These are phyloP conservation scores for Palloptera scutellata DNA, from an alignment of 2,888 invertebrate genomes.

Conservation along the genomic window DNA sequence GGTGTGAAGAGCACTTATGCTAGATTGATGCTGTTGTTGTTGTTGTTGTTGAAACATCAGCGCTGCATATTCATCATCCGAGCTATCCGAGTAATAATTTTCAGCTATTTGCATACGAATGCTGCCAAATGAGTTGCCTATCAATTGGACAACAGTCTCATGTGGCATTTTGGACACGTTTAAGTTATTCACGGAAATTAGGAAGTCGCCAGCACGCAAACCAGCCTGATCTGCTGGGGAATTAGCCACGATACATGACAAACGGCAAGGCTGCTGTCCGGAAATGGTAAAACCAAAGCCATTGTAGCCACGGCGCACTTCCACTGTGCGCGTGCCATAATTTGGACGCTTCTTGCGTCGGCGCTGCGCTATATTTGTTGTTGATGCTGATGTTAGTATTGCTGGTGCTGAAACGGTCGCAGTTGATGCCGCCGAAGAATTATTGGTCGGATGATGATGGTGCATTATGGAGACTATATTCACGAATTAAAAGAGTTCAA, in stretches of 20 bases:
- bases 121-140: constrained; percentile 85
- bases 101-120: constrained; percentile 87
- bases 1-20: constrained; percentile 30
- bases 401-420: constrained; percentile 29
- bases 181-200: constrained; percentile 89
- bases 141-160: constrained; percentile 90
- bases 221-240: constrained; percentile 93
- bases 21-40: too few relatives aligned
- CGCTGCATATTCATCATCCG: constrained; percentile 75
- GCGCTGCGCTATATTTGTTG: constrained; percentile 62
- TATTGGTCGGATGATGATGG: constrained; percentile 56
- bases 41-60: constrained; percentile 43
- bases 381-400: constrained; percentile 20
- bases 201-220: constrained; percentile 88
- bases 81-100: constrained; percentile 85
- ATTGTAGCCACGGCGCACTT: constrained; percentile 83
- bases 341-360: constrained; percentile 72
- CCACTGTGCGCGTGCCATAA: constrained; percentile 71
- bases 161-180: constrained; percentile 92
- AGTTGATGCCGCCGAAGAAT: constrained; percentile 42
- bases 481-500: not conserved
- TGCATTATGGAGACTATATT: constrained; percentile 53
- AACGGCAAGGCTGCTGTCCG: constrained; percentile 93
- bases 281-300: constrained; percentile 99
- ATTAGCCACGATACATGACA: constrained; percentile 89